A percentile compares a stretch with the other conserved stretches of the same genome.
Evolutionary conservation across 2,888 invertebrate species (phyloP).

Genomic region (Pomacea canaliculata): DNA sequence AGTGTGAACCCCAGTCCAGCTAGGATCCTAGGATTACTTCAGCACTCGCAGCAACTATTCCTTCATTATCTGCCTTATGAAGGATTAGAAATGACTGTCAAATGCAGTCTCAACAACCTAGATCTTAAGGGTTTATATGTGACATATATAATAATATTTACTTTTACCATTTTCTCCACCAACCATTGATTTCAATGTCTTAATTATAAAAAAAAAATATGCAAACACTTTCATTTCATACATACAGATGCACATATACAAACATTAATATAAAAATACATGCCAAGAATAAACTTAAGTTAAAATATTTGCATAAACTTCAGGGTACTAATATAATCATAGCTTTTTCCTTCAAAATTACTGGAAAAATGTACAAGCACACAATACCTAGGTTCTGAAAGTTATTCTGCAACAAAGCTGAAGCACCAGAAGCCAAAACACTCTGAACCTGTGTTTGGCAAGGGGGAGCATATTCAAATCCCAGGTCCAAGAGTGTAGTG

Average conservation of each 20-base stretch:
- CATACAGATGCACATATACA: constrained; percentile 3
- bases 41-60: no score
- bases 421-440: constrained; percentile 17
- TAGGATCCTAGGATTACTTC: no score
- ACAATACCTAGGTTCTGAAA: constrained; percentile 38
- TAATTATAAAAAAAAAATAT: not conserved
- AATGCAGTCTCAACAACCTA: no score
- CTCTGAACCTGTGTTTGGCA: constrained; percentile 9
- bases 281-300: not conserved
- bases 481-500: constrained; percentile 55
- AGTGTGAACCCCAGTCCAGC: no score
- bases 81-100: no score
- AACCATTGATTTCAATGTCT: not conserved
- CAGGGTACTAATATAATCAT: not conserved
- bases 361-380: not conserved
- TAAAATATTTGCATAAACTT: not conserved
- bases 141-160: no score
- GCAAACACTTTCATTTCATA: not conserved
- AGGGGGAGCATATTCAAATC: constrained; percentile 42
- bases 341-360: not conserved
- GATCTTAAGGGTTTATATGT: no score
- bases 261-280: not conserved
- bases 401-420: constrained; percentile 61
- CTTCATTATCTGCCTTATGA: no score
- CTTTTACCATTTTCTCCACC: not conserved